Evolutionary conservation across 2,113 vertebrate species (phyloP).

Genomic region (Natator depressus): DNA sequence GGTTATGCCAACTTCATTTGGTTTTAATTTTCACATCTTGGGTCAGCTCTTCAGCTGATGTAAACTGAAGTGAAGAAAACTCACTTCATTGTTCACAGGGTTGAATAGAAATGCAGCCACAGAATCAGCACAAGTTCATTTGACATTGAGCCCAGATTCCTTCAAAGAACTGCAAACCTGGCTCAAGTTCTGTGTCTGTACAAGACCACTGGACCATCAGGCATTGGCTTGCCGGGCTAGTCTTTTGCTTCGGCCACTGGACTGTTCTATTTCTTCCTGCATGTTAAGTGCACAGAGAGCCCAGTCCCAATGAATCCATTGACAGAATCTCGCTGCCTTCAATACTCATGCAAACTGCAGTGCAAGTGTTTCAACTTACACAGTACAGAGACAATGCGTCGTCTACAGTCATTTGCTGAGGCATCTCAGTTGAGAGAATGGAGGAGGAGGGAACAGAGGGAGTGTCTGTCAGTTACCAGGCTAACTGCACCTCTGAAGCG

Average conservation of each 20-base stretch:
- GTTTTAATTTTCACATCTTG: background rate
- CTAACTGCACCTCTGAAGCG: background rate
- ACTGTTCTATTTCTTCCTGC: background rate
- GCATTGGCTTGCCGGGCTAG: background rate
- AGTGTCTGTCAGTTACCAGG: background rate
- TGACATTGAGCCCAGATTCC: background rate
- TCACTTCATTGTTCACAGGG: background rate
- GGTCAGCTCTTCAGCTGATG: background rate
- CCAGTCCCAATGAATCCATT: background rate
- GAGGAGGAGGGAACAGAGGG: background rate
- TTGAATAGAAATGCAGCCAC: background rate
- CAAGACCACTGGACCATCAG: background rate
- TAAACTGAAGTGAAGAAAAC: background rate
- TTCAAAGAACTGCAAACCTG: background rate
- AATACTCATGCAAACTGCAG: background rate
- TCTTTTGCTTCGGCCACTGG: background rate
- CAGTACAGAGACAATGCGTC: too few species aligned
- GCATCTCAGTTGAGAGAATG: too few species aligned
- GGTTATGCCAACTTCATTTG: fast-evolving
- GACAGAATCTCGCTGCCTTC: background rate
- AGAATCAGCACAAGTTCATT: background rate
- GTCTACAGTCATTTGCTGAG: too few species aligned
- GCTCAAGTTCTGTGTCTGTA: background rate
- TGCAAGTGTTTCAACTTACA: too few species aligned
- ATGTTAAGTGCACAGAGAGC: background rate